Conservation (phyloP, 2,113 vertebrate species). For the Menura novaehollandiae region DNA sequence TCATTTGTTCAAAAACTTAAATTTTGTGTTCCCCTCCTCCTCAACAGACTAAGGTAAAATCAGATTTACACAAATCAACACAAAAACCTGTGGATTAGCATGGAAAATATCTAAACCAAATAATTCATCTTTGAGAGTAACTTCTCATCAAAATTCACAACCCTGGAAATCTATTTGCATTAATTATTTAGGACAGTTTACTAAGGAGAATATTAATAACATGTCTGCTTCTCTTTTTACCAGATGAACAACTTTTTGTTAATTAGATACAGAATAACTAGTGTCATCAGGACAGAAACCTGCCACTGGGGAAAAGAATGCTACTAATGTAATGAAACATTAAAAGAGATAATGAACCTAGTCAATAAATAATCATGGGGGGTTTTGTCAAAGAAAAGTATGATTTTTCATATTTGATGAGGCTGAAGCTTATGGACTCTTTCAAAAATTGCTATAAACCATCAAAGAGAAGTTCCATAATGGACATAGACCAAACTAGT, state of each 20-base stretch:
- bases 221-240: slow-evolving; percentile 18
- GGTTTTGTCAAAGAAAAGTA: neutral
- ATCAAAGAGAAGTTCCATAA: neutral
- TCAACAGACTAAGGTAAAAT: neutral
- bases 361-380: neutral
- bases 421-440: neutral
- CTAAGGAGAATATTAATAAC: slow-evolving; percentile 48
- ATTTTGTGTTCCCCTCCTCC: neutral
- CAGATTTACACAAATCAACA: slow-evolving; percentile 13
- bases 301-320: neutral
- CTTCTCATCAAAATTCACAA: slow-evolving; percentile 44
- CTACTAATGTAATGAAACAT: slow-evolving; percentile 31
- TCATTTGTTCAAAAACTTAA: neutral
- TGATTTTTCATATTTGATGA: neutral
- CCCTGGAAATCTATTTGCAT: slow-evolving; percentile 28
- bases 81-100: neutral
- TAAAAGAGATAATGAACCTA: slow-evolving; percentile 41
- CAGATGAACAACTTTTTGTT: slow-evolving; percentile 46
- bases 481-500: neutral
- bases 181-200: slow-evolving; percentile 61
- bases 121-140: slow-evolving; percentile 21
- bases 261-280: slow-evolving; percentile 50
- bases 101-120: slow-evolving; percentile 19
- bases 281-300: neutral
- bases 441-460: neutral